Conservation (phyloP, 2,797 vertebrate genomes). For the Sebastes kiyomatsui region DNA sequence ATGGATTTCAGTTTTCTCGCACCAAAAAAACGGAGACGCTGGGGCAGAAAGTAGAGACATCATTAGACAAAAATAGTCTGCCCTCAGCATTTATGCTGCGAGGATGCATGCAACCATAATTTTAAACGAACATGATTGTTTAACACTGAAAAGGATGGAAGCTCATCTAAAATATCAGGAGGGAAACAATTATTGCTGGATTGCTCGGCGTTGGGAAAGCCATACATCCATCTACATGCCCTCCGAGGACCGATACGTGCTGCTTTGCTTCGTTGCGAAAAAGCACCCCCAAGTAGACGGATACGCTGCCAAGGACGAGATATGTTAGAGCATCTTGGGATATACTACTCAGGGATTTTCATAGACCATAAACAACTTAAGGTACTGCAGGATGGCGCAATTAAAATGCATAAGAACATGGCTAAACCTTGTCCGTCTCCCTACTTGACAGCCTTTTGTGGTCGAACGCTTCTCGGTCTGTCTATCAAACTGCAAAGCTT, state of each 20-base stretch:
- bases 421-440: not conserved
- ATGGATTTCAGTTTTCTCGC: not conserved
- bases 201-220: not conserved
- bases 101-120: not conserved
- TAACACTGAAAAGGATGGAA: not conserved
- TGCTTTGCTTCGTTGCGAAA: conserved; percentile 13
- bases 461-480: conserved; percentile 22
- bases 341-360: not conserved
- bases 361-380: conserved; percentile 13
- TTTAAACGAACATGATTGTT: conserved; percentile 13
- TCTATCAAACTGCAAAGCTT: conserved; percentile 51
- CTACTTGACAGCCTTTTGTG: conserved; percentile 51
- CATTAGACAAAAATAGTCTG: conserved; percentile 1
- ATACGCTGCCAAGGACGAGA: not conserved
- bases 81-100: not conserved
- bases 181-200: conserved; percentile 10
- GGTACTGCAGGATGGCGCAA: not conserved
- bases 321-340: not conserved
- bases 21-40: not conserved
- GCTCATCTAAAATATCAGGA: conserved; percentile 19
- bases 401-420: conserved; percentile 28
- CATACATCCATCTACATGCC: not conserved
- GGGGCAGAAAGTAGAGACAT: not conserved
- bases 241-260: conserved; percentile 21
- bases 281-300: not conserved